Conservation (phyloP, 2,888 invertebrate genomes). For the Rhabditoides inermis region DNA sequence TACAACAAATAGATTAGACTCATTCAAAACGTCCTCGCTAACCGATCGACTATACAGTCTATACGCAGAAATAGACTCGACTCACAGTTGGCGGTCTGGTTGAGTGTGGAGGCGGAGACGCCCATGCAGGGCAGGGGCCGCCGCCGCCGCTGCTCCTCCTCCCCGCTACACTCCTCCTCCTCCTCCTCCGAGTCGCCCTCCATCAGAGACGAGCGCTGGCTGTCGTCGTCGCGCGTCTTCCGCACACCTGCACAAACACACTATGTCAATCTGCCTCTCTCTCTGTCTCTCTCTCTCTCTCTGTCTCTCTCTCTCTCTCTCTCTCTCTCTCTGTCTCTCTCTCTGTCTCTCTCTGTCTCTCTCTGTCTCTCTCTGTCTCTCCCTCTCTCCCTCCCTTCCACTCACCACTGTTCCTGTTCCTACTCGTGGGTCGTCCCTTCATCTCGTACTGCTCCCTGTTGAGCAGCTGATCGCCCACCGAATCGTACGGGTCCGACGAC, state of each 20-base stretch:
- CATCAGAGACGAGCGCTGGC: slow-evolving; percentile 34
- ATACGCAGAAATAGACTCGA: too few relatives aligned
- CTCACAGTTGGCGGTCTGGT: too few relatives aligned
- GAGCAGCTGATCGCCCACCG: slow-evolving; percentile 23
- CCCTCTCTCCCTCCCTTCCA: neutral
- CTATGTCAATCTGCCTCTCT: too few relatives aligned
- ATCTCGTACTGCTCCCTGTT: slow-evolving; percentile 2
- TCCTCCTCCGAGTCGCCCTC: slow-evolving; percentile 32
- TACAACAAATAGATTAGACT: neutral
- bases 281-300: neutral
- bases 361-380: too few relatives aligned
- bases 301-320: slow-evolving; percentile 16
- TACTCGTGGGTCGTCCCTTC: slow-evolving; percentile 24
- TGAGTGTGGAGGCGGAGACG: slow-evolving; percentile 17
- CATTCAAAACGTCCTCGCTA: too few relatives aligned
- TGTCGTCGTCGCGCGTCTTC: slow-evolving; percentile 33
- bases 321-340: slow-evolving; percentile 27
- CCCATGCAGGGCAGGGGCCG: slow-evolving; percentile 28
- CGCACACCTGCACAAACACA: too few relatives aligned
- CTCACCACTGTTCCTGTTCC: slow-evolving; percentile 26
- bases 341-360: slow-evolving; percentile 4
- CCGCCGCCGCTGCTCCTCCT: slow-evolving; percentile 15
- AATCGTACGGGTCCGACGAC: slow-evolving; percentile 28
- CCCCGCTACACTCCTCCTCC: slow-evolving; percentile 26
- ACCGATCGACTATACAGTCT: too few relatives aligned